Percentiles rank a stretch among this genome's conserved stretches.
phyloP scores from a whole-genome alignment of 1,140 invertebrate genomes.

The Philopotamus ludificatus region DNA sequence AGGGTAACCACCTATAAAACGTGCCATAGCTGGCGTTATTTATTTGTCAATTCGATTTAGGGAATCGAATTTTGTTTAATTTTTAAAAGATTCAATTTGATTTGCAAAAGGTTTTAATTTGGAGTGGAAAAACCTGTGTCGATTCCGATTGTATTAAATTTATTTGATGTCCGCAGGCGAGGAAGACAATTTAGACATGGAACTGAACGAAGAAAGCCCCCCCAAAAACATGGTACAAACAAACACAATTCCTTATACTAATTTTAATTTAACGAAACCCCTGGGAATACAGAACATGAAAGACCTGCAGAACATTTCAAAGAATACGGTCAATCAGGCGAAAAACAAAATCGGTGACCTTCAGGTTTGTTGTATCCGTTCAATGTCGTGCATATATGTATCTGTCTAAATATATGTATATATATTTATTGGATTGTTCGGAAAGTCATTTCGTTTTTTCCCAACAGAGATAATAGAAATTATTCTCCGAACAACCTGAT shows the following conservation, averaged over 20 bases:
- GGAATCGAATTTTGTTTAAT: neutral
- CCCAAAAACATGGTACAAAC: conserved; percentile 42
- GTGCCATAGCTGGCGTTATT: too few species aligned
- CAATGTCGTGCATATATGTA: neutral
- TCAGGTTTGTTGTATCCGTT: conserved; percentile 48
- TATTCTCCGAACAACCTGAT: too few species aligned
- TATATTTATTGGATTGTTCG: too few species aligned
- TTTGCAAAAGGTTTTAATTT: conserved; percentile 6
- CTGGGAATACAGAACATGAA: conserved; percentile 48
- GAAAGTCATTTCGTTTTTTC: too few species aligned
- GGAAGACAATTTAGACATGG: conserved; percentile 52
- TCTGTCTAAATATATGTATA: too few species aligned
- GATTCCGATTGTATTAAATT: too few species aligned
- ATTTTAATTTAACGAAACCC: conserved; percentile 41
- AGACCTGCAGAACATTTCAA: conserved; percentile 54
- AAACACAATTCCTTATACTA: conserved; percentile 34
- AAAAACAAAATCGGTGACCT: conserved; percentile 62
- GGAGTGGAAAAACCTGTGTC: too few species aligned
- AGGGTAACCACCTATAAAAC: too few species aligned
- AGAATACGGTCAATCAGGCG: conserved; percentile 56
- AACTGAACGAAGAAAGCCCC: conserved; percentile 42
- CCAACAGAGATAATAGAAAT: too few species aligned
- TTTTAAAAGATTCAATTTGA: too few species aligned
- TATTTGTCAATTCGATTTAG: neutral
- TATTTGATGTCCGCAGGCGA: too few species aligned